These are phyloP conservation scores for Diphyllodes magnificus DNA, from an alignment of 2,113 vertebrate genomes.

Conservation along the genomic window DNA sequence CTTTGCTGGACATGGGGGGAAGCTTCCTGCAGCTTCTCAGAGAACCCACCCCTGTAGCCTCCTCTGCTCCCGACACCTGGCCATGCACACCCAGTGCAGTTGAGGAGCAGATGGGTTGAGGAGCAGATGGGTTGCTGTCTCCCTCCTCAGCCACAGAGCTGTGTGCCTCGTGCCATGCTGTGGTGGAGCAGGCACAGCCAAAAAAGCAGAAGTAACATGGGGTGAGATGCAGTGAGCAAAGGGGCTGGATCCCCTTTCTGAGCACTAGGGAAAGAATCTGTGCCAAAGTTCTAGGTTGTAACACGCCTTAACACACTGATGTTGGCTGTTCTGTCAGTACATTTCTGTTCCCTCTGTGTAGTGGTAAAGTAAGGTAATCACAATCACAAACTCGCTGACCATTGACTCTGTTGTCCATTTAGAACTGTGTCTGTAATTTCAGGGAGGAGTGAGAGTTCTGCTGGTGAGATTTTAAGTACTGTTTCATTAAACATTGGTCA, in stretches of 20 bases:
- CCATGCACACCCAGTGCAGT: background rate
- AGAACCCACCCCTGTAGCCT: background rate
- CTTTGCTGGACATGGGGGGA: background rate
- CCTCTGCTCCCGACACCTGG: background rate
- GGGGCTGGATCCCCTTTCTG: background rate
- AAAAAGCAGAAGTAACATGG: background rate
- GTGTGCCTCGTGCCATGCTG: rapidly evolving
- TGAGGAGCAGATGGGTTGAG: background rate
- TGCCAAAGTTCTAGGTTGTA: background rate
- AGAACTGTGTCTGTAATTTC: background rate
- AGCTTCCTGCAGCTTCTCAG: background rate
- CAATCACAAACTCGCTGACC: rapidly evolving
- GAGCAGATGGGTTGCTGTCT: background rate
- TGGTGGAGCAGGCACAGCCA: background rate
- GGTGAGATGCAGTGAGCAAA: background rate
- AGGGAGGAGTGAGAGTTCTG: background rate
- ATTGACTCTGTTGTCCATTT: background rate
- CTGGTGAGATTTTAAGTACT: background rate
- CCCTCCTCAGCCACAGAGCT: background rate
- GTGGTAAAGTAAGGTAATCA: background rate
- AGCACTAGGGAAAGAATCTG: background rate
- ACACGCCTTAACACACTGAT: background rate
- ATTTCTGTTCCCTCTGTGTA: background rate
- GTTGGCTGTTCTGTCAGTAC: background rate
- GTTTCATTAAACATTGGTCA: background rate